phyloP scores from a whole-genome alignment of 2,888 invertebrate species.

The Caradrina kadenii region DNA sequence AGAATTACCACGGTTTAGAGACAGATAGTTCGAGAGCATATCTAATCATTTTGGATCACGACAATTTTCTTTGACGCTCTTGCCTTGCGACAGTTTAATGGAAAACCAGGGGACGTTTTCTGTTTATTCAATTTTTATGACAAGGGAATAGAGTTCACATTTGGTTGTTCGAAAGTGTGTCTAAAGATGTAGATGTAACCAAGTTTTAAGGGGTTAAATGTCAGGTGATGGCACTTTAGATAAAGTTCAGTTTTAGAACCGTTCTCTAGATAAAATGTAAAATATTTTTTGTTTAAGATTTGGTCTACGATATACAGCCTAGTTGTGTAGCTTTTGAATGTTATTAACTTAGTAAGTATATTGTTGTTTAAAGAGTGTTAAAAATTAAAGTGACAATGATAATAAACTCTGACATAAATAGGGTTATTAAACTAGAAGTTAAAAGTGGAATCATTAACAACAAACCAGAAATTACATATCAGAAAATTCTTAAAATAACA shows the following conservation, averaged over 20 bases:
- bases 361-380: neutral
- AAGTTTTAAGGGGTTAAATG: conserved; percentile 56
- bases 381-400: neutral
- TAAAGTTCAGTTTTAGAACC: conserved; percentile 38
- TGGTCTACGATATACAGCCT: neutral
- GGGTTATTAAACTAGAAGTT: no score
- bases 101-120: neutral
- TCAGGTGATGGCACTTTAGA: conserved; percentile 60
- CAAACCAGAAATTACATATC: neutral
- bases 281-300: conserved; percentile 35
- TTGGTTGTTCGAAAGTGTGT: neutral
- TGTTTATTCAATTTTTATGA: neutral
- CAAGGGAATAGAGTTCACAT: conserved; percentile 19
- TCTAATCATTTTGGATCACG: conserved; percentile 55
- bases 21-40: conserved; percentile 52
- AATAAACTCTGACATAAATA: no score
- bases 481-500: conserved; percentile 6
- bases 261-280: conserved; percentile 34
- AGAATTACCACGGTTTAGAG: conserved; percentile 48
- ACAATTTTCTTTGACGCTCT: conserved; percentile 30
- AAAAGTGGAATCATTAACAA: neutral
- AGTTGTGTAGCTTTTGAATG: conserved; percentile 10
- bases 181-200: conserved; percentile 19
- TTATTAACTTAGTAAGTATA: neutral
- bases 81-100: conserved; percentile 16